A percentile compares a stretch with the other conserved stretches of the same genome.
Conservation (phyloP, 1,140 invertebrate species). For the Cyphomyrmex costatus region DNA sequence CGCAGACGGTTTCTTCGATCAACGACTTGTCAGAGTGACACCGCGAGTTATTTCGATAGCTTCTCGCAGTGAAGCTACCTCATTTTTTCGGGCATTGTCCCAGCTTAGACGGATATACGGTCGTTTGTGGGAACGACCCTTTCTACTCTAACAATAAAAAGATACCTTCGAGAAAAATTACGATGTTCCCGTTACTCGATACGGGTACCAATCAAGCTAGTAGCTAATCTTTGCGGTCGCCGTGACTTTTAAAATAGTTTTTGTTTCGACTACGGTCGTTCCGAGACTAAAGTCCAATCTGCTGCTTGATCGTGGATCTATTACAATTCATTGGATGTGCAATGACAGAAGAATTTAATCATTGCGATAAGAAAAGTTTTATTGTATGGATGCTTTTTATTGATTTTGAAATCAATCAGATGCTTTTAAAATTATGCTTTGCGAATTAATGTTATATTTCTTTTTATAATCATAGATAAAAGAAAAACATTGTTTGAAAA, state of each 20-base stretch:
- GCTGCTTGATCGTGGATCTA: not conserved
- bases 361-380: not conserved
- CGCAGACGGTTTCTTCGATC: slow-evolving; percentile 66
- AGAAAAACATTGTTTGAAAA: not conserved
- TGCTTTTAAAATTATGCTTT: not conserved
- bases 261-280: slow-evolving; percentile 42
- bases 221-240: slow-evolving; percentile 11
- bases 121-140: slow-evolving; percentile 27
- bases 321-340: not conserved
- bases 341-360: not conserved
- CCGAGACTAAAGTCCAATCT: not conserved
- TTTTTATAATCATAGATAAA: not conserved
- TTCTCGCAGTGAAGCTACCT: slow-evolving; percentile 15
- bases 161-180: slow-evolving; percentile 70
- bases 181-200: slow-evolving; percentile 70
- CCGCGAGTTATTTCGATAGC: slow-evolving; percentile 71
- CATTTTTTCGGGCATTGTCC: slow-evolving; percentile 51
- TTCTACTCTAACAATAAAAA: slow-evolving; percentile 71
- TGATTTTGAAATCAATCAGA: not conserved
- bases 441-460: not conserved
- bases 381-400: not conserved
- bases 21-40: slow-evolving; percentile 50
- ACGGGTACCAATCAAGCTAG: slow-evolving; percentile 47
- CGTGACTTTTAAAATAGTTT: slow-evolving; percentile 66
- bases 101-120: slow-evolving; percentile 52